phyloP scores from a whole-genome alignment of 2,888 invertebrate genomes.

The Drosophila mettleri region DNA sequence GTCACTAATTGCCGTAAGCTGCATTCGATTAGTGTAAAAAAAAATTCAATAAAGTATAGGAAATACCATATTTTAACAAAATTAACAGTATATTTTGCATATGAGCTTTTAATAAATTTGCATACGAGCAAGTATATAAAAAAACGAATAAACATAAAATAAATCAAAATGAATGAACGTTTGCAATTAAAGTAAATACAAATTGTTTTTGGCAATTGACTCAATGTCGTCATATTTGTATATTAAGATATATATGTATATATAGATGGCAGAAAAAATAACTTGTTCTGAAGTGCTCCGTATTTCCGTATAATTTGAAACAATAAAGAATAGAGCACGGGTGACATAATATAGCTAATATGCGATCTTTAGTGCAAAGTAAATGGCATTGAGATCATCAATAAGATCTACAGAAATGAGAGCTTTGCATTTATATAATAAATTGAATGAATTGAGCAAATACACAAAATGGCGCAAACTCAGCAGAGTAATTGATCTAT shows the following conservation, averaged over 20 bases:
- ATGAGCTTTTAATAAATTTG: neutral
- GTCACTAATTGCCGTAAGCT: neutral
- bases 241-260: no score
- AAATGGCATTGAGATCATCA: neutral
- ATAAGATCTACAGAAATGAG: neutral
- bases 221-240: neutral
- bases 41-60: neutral
- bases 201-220: neutral
- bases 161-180: neutral
- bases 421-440: neutral
- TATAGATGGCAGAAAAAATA: no score
- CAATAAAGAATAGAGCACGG: neutral
- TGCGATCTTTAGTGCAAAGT: neutral
- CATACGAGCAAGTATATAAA: no score
- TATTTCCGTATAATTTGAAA: neutral
- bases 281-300: no score
- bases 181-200: no score
- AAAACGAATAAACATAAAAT: neutral
- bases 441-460: slow-evolving; percentile 9
- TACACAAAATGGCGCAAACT: slow-evolving; percentile 1
- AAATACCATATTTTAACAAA: neutral
- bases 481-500: slow-evolving; percentile 5
- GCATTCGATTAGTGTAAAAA: neutral
- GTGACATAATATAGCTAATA: neutral
- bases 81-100: neutral